Base-by-base conservation (phyloP, 2,888 invertebrate species). In the Apodemia zela region DNA sequence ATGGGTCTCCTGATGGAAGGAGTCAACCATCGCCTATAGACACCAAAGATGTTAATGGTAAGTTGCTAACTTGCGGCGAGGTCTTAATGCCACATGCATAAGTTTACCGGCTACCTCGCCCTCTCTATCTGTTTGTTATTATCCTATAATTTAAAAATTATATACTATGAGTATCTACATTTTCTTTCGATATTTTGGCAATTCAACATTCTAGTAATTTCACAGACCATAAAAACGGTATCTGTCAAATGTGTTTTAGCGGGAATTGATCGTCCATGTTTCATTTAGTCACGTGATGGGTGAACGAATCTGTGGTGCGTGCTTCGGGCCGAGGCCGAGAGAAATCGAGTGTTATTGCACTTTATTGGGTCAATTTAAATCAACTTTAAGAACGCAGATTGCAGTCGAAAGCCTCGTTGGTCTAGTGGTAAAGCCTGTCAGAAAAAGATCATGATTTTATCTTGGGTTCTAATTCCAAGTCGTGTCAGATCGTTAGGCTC, bases 291-390 rank as follows among this genome's bases (percentile, higher is more conserved):
- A 68, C 66, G 65, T 66, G 65, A 58, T 68, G 62, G 61, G 59
- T 65, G 62, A 69, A 67, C 61, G 66, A 69, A 71, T 67, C 65
- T 64, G 63, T 65, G 63, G 60, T 67, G 82, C 84, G 81, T 84
- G 82, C 78, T 76, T 72, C 78, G 77, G 80, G 84, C 77, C 86
- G 85, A 81, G 84, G 87, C 78, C 80, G 71, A 84, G 87, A 82
- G 89, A 89, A 89, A 91, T 87, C 90, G 84, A 79, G 77, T 76
- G 70, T 75, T 75, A 76, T 70, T 68, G 66, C 67, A 68, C 62
- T 67, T 59, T 63, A 63, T 49, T 63, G 63, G 63, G 63, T 63
- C 63, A 63, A 29, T 54, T 54, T 54, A 25, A 54, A 54, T 25
- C 13, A 25, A 54, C 54, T 54, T 54, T 54, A 54, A 54, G 54